Evolutionary conservation across 2,888 invertebrate species (phyloP).

Genomic region (Amphipoea lucens): DNA sequence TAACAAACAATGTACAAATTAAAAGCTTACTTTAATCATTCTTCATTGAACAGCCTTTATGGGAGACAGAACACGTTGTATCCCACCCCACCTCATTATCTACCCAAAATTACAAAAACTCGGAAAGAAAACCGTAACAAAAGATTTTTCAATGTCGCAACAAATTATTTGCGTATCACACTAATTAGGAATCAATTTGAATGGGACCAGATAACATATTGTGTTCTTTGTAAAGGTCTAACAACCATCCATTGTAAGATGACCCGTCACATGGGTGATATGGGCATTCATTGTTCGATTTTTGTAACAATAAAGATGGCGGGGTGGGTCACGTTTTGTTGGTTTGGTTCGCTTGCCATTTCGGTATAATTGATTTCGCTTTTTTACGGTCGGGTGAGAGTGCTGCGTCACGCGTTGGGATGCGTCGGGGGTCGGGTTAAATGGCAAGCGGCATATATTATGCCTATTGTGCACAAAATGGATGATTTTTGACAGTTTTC

Average conservation of each 20-base stretch:
- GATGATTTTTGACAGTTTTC: constrained; percentile 30
- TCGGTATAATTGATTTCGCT: constrained; percentile 88
- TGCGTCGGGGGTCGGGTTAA: constrained; percentile 72
- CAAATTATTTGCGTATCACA: constrained; percentile 77
- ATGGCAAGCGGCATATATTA: constrained; percentile 67
- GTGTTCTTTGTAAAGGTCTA: constrained; percentile 79
- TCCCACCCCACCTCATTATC: constrained; percentile 36
- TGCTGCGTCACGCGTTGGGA: constrained; percentile 80
- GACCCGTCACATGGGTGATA: constrained; percentile 70
- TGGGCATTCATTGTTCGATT: constrained; percentile 59
- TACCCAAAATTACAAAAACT: constrained; percentile 38
- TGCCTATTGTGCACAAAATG: constrained; percentile 53
- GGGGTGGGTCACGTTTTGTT: constrained; percentile 72
- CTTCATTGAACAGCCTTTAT: constrained; percentile 1
- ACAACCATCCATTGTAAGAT: constrained; percentile 68
- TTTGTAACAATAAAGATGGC: constrained; percentile 56
- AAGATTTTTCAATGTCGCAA: constrained; percentile 60
- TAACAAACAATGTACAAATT: constrained; percentile 14
- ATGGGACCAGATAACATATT: constrained; percentile 82
- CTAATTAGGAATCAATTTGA: constrained; percentile 84
- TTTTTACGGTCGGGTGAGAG: constrained; percentile 86
- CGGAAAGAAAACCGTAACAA: constrained; percentile 45
- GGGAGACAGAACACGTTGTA: background rate
- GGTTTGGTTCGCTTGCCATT: constrained; percentile 82
- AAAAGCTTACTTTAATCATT: constrained; percentile 1